Evolutionary conservation across 1,140 invertebrate genomes (phyloP).

Genomic region (Wasmannia auropunctata): DNA sequence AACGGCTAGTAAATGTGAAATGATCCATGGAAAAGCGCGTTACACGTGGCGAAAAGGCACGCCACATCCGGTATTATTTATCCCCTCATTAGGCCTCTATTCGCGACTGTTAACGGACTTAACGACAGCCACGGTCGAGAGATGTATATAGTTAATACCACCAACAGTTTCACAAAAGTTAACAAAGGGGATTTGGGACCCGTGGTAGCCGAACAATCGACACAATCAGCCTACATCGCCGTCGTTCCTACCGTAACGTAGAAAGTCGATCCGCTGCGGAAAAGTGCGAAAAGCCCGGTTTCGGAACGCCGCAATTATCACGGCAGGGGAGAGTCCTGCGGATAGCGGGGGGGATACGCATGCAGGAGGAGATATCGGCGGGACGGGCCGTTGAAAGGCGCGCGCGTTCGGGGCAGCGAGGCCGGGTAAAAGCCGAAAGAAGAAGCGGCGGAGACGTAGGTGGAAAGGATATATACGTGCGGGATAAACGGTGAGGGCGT

Average conservation of each 20-base stretch:
- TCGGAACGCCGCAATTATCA: constrained; percentile 61
- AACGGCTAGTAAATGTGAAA: not conserved
- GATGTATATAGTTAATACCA: constrained; percentile 45
- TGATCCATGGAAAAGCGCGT: not conserved
- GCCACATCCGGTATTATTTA: constrained; percentile 24
- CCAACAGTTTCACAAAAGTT: constrained; percentile 34
- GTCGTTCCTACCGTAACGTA: not conserved
- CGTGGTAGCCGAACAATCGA: constrained; percentile 70
- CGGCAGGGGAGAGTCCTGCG: constrained; percentile 51
- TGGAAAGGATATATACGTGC: not conserved
- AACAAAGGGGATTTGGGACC: constrained; percentile 53
- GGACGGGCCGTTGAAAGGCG: not conserved
- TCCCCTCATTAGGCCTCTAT: constrained; percentile 66
- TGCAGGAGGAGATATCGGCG: not conserved
- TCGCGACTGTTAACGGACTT: constrained; percentile 39
- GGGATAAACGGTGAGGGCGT: constrained; percentile 53
- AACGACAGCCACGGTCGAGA: not conserved
- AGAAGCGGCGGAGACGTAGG: constrained; percentile 6
- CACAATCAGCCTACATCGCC: constrained; percentile 63
- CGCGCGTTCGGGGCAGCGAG: not conserved
- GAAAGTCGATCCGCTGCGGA: constrained; percentile 48
- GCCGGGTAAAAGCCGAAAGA: not conserved
- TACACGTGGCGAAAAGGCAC: constrained; percentile 1
- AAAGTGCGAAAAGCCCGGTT: constrained; percentile 67
- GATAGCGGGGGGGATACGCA: not conserved